These are phyloP conservation scores for Neocrepidodera transversa DNA, from an alignment of 2,888 invertebrate species.

Conservation along the genomic window DNA sequence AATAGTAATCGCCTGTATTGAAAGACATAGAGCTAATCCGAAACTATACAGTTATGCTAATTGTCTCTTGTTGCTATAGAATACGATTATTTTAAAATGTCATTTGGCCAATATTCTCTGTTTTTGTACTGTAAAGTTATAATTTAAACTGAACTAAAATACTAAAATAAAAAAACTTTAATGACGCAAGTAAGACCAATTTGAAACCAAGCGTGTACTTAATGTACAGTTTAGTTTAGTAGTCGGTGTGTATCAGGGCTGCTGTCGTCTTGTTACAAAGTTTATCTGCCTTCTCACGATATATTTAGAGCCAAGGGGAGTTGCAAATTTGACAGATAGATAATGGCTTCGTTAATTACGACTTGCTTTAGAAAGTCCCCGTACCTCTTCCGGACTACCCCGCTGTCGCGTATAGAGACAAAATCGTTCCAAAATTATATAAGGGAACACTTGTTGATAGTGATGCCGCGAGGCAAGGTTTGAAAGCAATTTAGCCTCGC, in stretches of 20 bases:
- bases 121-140: not conserved
- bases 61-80: too few relatives aligned
- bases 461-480: too few relatives aligned
- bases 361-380: conserved; percentile 9
- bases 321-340: conserved; percentile 32
- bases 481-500: too few relatives aligned
- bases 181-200: not conserved
- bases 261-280: conserved; percentile 14
- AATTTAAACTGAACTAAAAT: too few relatives aligned
- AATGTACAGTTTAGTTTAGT: not conserved
- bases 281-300: conserved; percentile 9
- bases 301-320: conserved; percentile 14
- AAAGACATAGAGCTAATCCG: too few relatives aligned
- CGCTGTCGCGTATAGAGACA: not conserved
- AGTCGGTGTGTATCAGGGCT: conserved; percentile 11
- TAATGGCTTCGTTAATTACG: conserved; percentile 33
- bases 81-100: too few relatives aligned
- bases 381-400: not conserved
- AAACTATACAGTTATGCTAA: too few relatives aligned
- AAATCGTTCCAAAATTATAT: not conserved
- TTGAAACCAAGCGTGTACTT: not conserved
- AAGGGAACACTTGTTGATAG: too few relatives aligned
- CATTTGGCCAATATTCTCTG: not conserved
- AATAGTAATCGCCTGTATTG: too few relatives aligned
- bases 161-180: not conserved